phyloP scores from a whole-genome alignment of 35 echinoderm and acorn worm species.

The Holothuria glaberrima region DNA sequence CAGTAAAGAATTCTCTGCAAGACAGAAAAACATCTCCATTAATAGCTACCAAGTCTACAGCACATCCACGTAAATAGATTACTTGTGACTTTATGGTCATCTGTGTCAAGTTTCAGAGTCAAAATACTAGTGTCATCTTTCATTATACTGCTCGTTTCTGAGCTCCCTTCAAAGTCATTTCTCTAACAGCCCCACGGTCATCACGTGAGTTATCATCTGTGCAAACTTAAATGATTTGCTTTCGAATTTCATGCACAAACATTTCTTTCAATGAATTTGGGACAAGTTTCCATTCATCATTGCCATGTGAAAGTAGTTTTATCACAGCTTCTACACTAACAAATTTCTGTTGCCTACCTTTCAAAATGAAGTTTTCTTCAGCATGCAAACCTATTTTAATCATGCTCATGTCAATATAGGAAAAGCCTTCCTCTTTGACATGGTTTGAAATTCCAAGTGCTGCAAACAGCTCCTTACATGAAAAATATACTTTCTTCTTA shows the following conservation, averaged over 20 bases:
- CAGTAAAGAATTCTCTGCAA: constrained; percentile 1
- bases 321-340: neutral
- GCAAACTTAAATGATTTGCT: neutral
- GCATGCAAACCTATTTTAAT: neutral
- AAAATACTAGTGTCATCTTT: too few species aligned
- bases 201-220: neutral
- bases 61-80: neutral
- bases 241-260: neutral
- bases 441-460: neutral
- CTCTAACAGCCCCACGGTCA: too few species aligned
- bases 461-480: constrained; percentile 1
- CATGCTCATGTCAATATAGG: neutral
- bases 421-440: neutral
- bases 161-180: too few species aligned
- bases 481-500: neutral
- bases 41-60: neutral
- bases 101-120: too few species aligned
- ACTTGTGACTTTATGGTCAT: too few species aligned
- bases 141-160: too few species aligned
- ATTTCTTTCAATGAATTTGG: neutral
- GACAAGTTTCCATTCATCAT: neutral
- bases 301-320: neutral
- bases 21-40: constrained; percentile 1
- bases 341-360: constrained; percentile 1
- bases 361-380: neutral